Evolutionary conservation across 2,797 vertebrate species (phyloP), one percentile per base, ranked within the genome.

Genomic region (Centroberyx gerrardi): DNA sequence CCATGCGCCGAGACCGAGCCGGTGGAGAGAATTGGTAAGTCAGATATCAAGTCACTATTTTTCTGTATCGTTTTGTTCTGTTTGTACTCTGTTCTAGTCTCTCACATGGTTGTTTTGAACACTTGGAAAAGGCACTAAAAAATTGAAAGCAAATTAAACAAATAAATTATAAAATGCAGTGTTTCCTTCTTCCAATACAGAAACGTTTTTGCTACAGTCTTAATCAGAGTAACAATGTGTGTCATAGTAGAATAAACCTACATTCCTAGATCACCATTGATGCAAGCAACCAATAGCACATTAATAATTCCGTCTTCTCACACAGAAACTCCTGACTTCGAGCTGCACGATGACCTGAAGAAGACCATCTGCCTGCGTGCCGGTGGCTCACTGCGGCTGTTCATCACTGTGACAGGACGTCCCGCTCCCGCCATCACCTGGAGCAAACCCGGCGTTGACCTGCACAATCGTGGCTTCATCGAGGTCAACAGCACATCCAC

Each of bases 291-390:
- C 52, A 3, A 28, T 9, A 54, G 22, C n/a, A 14, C 29, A 58
- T 12, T 15, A 9, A 53, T 67, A 7, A 27, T 68, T 62, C 33
- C 7, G 4, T 15, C 44, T 49, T 59, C 83, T 86, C 69, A 42
- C 27, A 72, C 81, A 99, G 98, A 99, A 99, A 96, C 94, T 73
- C 98, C 98, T 51, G 98, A 99, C 90, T 96, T 99, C 74, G 98
- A 99, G 83, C 95, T 99, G 87, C 94, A 96, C 13, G 97, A 99
- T 78, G 98, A 99, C 64, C 92, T 99, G 60, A 99, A 95, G 92
- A 99, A 98, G 93, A 99, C 97, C 3, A 96, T 99, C 78, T 98
- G 97, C 38, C 76, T 99, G 62, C 97, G 98, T 87, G 98, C 98
- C 27, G 97, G 97, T 9, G 95, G 96, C 52, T 97, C 96, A 4